phyloP scores from a whole-genome alignment of 2,113 vertebrate genomes.

The Oreochromis niloticus region DNA sequence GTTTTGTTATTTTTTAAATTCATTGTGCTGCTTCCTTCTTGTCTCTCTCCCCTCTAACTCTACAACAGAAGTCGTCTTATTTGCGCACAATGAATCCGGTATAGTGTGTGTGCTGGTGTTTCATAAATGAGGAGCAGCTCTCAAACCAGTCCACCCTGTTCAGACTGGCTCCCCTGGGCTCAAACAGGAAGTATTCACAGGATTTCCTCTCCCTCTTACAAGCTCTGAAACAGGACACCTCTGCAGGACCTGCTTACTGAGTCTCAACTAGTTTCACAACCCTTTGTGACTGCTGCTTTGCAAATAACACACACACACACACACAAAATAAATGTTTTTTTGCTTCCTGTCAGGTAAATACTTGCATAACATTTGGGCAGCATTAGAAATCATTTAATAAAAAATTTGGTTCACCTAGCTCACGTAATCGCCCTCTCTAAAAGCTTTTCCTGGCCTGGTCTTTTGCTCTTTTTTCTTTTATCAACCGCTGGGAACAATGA shows the following conservation, averaged over 20 bases:
- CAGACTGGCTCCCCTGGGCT: constrained; percentile 67
- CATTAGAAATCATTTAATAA: neutral
- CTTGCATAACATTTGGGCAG: neutral
- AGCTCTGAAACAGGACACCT: constrained; percentile 70
- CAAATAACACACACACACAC: neutral
- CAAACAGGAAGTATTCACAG: constrained; percentile 76
- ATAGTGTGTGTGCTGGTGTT: neutral
- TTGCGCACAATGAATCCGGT: constrained; percentile 28
- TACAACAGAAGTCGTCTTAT: constrained; percentile 19
- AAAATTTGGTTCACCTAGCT: neutral
- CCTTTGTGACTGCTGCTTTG: neutral
- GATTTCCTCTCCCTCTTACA: constrained; percentile 69
- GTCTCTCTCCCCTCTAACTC: constrained; percentile 24
- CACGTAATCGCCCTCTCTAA: neutral
- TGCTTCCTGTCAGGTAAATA: neutral
- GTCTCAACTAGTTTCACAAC: constrained; percentile 38
- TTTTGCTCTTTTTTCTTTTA: neutral
- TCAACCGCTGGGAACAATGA: neutral
- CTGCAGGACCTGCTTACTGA: constrained; percentile 42
- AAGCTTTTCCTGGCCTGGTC: neutral
- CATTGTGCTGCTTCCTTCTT: constrained; percentile 55
- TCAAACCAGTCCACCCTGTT: constrained; percentile 70
- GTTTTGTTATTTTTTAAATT: constrained; percentile 39
- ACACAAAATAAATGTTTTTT: neutral
- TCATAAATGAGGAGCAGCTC: constrained; percentile 62